These are phyloP conservation scores for Cephalotes varians DNA, from an alignment of 2,888 invertebrate species.

Conservation along the genomic window DNA sequence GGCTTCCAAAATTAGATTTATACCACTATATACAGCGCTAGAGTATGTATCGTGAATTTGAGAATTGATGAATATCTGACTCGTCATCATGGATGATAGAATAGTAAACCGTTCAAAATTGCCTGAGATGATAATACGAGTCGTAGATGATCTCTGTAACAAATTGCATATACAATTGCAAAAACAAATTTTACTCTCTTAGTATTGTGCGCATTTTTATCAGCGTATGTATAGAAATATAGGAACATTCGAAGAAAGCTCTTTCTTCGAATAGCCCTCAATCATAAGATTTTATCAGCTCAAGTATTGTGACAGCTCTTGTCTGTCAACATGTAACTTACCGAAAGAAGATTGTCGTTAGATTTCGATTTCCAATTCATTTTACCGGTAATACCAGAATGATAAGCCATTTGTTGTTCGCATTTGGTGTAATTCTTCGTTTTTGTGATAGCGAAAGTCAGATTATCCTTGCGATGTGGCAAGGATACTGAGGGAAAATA, in stretches of 20 bases:
- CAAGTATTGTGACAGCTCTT: background rate
- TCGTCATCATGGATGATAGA: constrained; percentile 89
- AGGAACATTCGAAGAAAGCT: background rate
- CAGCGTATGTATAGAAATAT: background rate
- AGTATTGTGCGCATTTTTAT: background rate
- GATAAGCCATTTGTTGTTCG: constrained; percentile 88
- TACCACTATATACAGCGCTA: constrained; percentile 88
- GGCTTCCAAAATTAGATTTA: constrained; percentile 87
- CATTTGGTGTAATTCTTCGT: constrained; percentile 89
- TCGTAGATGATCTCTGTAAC: constrained; percentile 87
- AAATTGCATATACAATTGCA: constrained; percentile 58
- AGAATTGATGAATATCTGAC: constrained; percentile 88
- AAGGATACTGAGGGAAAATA: constrained; percentile 86
- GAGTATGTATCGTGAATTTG: constrained; percentile 84
- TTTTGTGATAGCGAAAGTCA: constrained; percentile 88
- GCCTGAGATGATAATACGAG: constrained; percentile 88
- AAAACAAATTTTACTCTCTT: background rate
- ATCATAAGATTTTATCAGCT: background rate
- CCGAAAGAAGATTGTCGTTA: constrained; percentile 87
- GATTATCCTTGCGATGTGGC: constrained; percentile 85
- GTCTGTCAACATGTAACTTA: constrained; percentile 72
- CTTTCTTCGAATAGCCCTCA: background rate
- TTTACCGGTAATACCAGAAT: constrained; percentile 83
- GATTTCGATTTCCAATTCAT: background rate
- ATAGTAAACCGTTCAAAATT: constrained; percentile 88